A percentile compares a stretch with the other conserved stretches of the same genome.
Conservation (phyloP, 2,797 vertebrate genomes). For the Urophycis tenuis region DNA sequence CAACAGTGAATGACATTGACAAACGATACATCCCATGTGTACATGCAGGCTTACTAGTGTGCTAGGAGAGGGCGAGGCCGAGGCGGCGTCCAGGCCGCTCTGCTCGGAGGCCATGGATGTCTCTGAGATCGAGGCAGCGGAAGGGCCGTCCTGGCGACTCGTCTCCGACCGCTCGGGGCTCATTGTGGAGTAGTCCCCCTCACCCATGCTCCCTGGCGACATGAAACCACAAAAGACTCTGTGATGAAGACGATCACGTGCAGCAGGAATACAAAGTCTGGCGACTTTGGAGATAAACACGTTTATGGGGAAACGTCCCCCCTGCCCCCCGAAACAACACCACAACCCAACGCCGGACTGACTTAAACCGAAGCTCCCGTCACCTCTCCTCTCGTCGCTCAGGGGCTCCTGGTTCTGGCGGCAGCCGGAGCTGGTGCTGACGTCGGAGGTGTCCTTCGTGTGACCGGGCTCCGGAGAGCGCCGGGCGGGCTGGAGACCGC, state of each 20-base stretch:
- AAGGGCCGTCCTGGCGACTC: constrained; percentile 65
- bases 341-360: neutral
- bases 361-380: neutral
- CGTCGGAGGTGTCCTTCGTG: constrained; percentile 66
- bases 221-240: neutral
- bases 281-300: neutral
- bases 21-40: neutral
- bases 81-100: constrained; percentile 71
- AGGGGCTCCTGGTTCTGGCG: constrained; percentile 40
- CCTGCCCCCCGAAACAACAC: neutral
- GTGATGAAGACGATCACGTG: neutral
- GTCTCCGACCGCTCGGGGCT: constrained; percentile 72
- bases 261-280: neutral
- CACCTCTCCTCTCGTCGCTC: constrained; percentile 57
- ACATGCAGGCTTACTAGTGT: constrained; percentile 65
- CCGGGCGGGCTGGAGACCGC: constrained; percentile 21
- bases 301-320: neutral
- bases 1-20: neutral
- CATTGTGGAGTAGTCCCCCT: constrained; percentile 71
- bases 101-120: constrained; percentile 49
- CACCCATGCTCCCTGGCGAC: constrained; percentile 58
- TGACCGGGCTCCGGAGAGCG: constrained; percentile 47
- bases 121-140: constrained; percentile 60
- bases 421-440: constrained; percentile 53
- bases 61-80: constrained; percentile 57